Evolutionary conservation across 2,888 invertebrate genomes (phyloP), one percentile per base, ranked within the genome.

Genomic region (Zaprionus bogoriensis): DNA sequence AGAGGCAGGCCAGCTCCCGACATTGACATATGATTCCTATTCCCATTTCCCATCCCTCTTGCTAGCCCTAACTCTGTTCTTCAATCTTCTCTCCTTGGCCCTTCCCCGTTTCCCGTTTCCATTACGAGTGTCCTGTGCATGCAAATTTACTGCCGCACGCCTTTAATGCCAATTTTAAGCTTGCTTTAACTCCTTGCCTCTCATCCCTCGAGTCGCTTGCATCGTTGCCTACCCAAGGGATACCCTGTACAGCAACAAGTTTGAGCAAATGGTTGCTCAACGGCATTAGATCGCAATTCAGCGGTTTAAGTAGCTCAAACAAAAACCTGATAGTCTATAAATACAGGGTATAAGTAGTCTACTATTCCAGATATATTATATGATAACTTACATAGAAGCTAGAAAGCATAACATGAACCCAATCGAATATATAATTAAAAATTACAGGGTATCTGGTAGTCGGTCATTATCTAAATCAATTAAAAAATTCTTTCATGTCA

Each of bases 91-190:
- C 12, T 25, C 32, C 22, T 9, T 4, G 17, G 7, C 9, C 41
- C 25, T 17, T 38, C 19, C 30, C n/a, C 17, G 38, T 14, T 45
- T 19, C 20, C 30, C 10, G 20, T 36, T 32, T 14, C 17, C 22
- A 30, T 32, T 52, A 19, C 39, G 44, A 30, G 39, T 46, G 45
- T 53, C 50, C 62, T 64, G 63, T 45, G 41, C 55, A 61, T 74
- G 84, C 68, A 79, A 77, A 80, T 79, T 78, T 78, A 41, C 62
- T 67, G 66, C 52, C 66, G 32, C 67, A 62, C 57, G 72, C 72
- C 78, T 72, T 84, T 81, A 80, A 84, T 66, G 64, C 63, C 81
- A 74, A 72, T 83, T 80, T 69, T 27, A 51, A 61, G 75, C 62
- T 67, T 47, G 36, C 25, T 25, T 19, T 25, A 41, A 52, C 63